Base-by-base conservation (phyloP, 2,888 invertebrate genomes). In the Eudasyphora cyanicolor region DNA sequence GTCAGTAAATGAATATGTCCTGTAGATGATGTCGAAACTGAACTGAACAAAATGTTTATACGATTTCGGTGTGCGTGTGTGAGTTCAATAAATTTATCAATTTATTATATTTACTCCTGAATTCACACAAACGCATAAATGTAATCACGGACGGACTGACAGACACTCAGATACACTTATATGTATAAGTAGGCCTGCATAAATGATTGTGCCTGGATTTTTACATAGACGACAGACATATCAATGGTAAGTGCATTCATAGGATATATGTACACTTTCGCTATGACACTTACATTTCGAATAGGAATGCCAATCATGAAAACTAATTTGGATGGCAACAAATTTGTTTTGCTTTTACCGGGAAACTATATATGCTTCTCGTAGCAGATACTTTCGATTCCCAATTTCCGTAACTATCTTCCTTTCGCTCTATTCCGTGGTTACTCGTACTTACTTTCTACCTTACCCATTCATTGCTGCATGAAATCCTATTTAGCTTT, bases 41-140 rank as follows among this genome's bases (percentile, higher is more conserved):
- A n/a, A n/a, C n/a, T n/a, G n/a, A n/a, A n/a, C n/a, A n/a, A n/a
- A n/a, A n/a, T n/a, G n/a, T n/a, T n/a, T n/a, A n/a, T n/a, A n/a
- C n/a, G n/a, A n/a, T n/a, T n/a, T n/a, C n/a, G n/a, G 32, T 70
- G 27, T 29, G 69, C 8, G 49, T 14, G 21, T 54, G 54, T 84
- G 75, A 76, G 60, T 78, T 81, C 78, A 81, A 84, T 84, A 81
- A 78, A 81, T 79, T 76, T 81, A 84, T 81, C 79, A 84, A 84
- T 84, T 84, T 84, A 81, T 84, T 84, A 73, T 84, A 84, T 81
- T 84, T 81, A 76, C 64, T 67, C 19, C 24, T 21, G 29, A 29
- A 62, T 29, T 4, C 12, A 62, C 8, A 42, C 10, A n/a, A 10
- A 24, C 38, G n/a, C 67, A 67, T 24, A 24, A 19, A 64, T 14